These are phyloP conservation scores for Cylas formicarius DNA, from an alignment of 1,140 invertebrate genomes.

Conservation along the genomic window DNA sequence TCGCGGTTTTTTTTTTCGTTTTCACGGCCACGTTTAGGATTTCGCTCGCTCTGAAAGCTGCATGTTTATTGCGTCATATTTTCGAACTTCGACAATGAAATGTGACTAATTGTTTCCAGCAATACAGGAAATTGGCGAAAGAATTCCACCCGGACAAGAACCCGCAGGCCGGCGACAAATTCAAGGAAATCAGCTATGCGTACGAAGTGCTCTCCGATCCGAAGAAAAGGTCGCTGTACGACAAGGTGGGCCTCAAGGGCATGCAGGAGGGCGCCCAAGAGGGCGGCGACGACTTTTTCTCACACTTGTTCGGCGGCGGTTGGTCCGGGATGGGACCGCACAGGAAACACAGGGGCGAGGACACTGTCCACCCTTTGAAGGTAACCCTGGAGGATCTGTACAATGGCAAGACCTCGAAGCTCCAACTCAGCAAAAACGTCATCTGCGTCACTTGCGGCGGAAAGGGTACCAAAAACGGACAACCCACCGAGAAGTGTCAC, in stretches of 20 bases:
- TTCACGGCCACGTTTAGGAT: slow-evolving; percentile 1
- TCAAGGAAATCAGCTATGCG: slow-evolving; percentile 84
- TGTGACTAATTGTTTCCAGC: slow-evolving; percentile 45
- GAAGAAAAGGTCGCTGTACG: slow-evolving; percentile 63
- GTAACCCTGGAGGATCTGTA: slow-evolving; percentile 89
- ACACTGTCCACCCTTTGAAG: slow-evolving; percentile 63
- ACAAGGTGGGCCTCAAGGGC: slow-evolving; percentile 70
- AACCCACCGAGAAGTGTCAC: slow-evolving; percentile 58
- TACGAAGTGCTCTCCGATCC: slow-evolving; percentile 76
- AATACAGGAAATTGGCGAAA: slow-evolving; percentile 77
- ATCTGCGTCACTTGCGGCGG: slow-evolving; percentile 80
- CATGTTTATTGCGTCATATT: slow-evolving; percentile 5
- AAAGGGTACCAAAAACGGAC: slow-evolving; percentile 71
- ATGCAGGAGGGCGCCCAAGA: slow-evolving; percentile 59
- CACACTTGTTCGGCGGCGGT: slow-evolving; percentile 45
- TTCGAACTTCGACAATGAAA: slow-evolving; percentile 9
- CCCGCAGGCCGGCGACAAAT: slow-evolving; percentile 72
- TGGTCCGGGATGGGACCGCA: slow-evolving; percentile 42
- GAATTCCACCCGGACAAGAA: slow-evolving; percentile 87
- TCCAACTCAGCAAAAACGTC: slow-evolving; percentile 81
- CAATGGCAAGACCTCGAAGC: slow-evolving; percentile 75
- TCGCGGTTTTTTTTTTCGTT: slow-evolving; percentile 16
- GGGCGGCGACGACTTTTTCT: too few species aligned
- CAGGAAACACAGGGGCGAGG: slow-evolving; percentile 53
- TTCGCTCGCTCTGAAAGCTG: slow-evolving; percentile 17